A percentile compares a stretch with the other conserved stretches of the same genome.
Conservation (phyloP, 2,797 vertebrate genomes). For the Sylvia borin region DNA sequence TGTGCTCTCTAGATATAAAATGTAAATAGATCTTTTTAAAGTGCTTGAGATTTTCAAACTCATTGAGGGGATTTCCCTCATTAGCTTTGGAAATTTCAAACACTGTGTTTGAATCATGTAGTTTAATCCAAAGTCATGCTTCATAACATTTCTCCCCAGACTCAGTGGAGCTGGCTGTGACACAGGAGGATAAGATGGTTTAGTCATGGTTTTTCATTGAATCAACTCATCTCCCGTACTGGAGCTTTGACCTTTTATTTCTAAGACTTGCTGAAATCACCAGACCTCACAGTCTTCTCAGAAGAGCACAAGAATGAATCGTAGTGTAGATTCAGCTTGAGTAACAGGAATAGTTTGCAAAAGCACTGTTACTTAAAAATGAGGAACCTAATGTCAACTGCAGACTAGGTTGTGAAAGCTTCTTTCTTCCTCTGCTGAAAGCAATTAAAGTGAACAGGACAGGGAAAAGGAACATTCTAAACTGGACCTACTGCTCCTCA, state of each 20-base stretch:
- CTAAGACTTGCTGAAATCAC: constrained; percentile 24
- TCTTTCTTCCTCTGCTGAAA: neutral
- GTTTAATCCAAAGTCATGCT: neutral
- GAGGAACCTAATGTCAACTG: neutral
- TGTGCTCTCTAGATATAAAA: neutral
- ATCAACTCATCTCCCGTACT: neutral
- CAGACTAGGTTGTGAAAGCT: neutral
- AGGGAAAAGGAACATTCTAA: neutral
- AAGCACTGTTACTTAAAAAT: constrained; percentile 36
- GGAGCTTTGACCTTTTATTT: constrained; percentile 40
- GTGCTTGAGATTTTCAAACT: neutral
- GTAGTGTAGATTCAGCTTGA: constrained; percentile 20
- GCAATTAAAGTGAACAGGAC: neutral
- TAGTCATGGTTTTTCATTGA: constrained; percentile 21
- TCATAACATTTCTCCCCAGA: neutral
- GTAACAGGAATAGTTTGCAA: constrained; percentile 36
- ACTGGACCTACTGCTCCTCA: neutral
- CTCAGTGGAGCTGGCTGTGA: neutral
- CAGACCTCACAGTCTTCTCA: neutral
- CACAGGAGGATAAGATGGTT: constrained; percentile 17
- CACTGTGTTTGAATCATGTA: neutral
- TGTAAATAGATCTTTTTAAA: constrained; percentile 10
- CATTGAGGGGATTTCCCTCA: constrained; percentile 40
- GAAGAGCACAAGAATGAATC: constrained; percentile 1
- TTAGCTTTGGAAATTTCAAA: constrained; percentile 19